Base-by-base conservation (phyloP, 2,888 invertebrate species). In the Hecatera dysodea region DNA sequence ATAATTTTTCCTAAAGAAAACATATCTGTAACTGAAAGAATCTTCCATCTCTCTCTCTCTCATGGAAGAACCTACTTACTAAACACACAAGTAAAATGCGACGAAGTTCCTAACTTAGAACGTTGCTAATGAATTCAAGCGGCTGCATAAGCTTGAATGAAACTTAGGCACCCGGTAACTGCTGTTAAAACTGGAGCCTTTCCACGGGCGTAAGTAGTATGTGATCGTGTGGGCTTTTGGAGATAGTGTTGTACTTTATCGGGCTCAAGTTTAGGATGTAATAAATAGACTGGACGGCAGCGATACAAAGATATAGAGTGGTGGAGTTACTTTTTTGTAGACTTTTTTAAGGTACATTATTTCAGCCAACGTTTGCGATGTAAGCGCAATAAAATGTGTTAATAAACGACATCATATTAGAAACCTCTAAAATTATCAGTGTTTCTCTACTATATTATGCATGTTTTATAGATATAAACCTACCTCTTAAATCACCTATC, bases 81-180 rank as follows among this genome's bases (percentile, higher is more conserved):
- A 56, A 33, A 48, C 33, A 56, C n/a, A 56, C 55, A 67, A 64
- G 52, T 67, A 53, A 67, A 67, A 62, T 74, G 36, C 29, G n/a
- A 52, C 62, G 53, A n/a, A 52, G 75, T 65, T 62, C 36, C 65
- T 50, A 59, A 59, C 24, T 68, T 39, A 36, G 48, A 53, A 12
- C 24, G 27, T 52, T 17, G 44, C 59, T 81, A 79, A 79, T 79
- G 65, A 81, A 81, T 79, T 72, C 79, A 81, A 48, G 67, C 36
- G 24, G 46, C 67, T 36, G 48, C 44, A 42, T 27, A 55, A 52
- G 65, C 70, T 42, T 76, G 65, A 71, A 76, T 71, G 67, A 60
- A 80, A 79, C 67, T 80, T 66, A 46, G 57, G 44, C 42, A 64
- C 27, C 55, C 11, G 19, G 52, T 46, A 36, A 55, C 46, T 48